phyloP scores from a whole-genome alignment of 1,140 invertebrate genomes.

The Aphidius ervi region DNA sequence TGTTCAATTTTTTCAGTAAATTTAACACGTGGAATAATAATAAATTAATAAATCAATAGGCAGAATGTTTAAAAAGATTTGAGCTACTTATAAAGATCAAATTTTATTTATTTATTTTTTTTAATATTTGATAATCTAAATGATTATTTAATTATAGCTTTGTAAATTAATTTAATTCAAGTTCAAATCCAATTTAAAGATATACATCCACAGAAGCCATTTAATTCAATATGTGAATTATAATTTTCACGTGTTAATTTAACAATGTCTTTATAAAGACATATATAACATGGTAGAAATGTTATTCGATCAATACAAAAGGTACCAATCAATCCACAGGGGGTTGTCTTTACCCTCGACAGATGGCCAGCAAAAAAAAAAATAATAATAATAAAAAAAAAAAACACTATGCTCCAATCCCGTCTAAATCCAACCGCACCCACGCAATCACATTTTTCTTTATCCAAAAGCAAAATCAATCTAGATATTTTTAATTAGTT shows the following conservation, averaged over 20 bases:
- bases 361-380: slow-evolving; percentile 37
- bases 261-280: slow-evolving; percentile 17
- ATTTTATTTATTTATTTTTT: not conserved
- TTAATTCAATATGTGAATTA: not conserved
- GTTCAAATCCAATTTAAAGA: not conserved
- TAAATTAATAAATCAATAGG: not conserved
- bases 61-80: not conserved
- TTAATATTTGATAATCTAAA: no score
- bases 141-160: no score
- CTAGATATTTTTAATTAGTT: no score
- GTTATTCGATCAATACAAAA: slow-evolving; percentile 44
- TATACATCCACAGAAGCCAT: not conserved
- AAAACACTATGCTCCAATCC: slow-evolving; percentile 25
- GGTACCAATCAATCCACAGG: slow-evolving; percentile 43
- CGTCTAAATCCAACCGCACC: slow-evolving; percentile 24
- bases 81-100: not conserved
- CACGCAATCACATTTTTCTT: slow-evolving; percentile 7
- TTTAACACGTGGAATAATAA: not conserved
- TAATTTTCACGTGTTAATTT: no score
- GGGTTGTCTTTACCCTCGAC: slow-evolving; percentile 34
- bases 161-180: no score
- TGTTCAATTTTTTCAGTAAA: slow-evolving; percentile 1
- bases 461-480: no score
- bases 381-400: not conserved
- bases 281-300: slow-evolving; percentile 20